Conservation (phyloP, 2,113 vertebrate species). For the Porphyrio hochstetteri region DNA sequence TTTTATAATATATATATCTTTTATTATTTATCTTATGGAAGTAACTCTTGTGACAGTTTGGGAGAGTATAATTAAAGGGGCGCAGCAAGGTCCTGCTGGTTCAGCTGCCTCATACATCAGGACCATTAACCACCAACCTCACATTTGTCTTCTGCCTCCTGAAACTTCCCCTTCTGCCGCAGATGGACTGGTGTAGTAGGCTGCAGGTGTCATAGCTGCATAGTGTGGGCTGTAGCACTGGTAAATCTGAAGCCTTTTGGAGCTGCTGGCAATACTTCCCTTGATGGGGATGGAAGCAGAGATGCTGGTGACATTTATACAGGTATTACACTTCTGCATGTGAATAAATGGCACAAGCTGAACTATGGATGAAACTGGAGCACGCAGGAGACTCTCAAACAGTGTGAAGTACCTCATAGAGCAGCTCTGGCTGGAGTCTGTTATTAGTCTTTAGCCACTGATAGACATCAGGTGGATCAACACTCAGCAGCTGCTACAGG, state of each 20-base stretch:
- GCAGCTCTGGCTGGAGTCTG: not conserved
- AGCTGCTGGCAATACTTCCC: not conserved
- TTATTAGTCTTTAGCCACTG: not conserved
- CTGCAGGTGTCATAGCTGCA: not conserved
- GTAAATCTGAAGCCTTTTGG: not conserved
- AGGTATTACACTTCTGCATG: rapidly evolving
- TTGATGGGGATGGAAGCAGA: not conserved
- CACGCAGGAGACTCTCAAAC: not conserved
- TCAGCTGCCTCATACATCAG: not conserved
- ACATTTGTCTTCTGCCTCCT: not conserved
- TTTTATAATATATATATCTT: too few species aligned
- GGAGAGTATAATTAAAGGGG: not conserved
- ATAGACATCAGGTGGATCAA: not conserved
- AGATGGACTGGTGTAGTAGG: not conserved
- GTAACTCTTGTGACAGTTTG: not conserved
- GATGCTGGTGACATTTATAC: not conserved
- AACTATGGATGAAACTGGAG: not conserved
- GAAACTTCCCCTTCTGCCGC: not conserved
- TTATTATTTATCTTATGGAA: not conserved
- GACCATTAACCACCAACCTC: not conserved
- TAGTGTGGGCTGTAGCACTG: not conserved
- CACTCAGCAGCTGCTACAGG: not conserved
- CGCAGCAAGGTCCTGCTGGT: not conserved
- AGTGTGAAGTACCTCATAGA: not conserved
- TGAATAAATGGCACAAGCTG: not conserved